A percentile compares a stretch with the other conserved stretches of the same genome.
Conservation (phyloP, 2,113 vertebrate genomes). For the Indri indri region DNA sequence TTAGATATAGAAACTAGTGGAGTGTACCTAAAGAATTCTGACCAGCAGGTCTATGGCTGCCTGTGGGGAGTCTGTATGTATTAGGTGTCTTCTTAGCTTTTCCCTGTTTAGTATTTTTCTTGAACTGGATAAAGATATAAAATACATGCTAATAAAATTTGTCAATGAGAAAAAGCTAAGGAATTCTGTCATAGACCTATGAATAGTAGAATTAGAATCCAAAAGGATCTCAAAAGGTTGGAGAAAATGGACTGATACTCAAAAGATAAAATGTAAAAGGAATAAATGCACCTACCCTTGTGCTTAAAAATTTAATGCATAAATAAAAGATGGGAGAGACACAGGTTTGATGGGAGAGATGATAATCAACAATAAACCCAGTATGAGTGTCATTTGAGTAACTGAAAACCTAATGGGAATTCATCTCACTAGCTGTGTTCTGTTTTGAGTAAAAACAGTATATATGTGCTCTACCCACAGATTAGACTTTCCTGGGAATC, state of each 20-base stretch:
- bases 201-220: background rate
- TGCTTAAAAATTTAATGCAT: background rate
- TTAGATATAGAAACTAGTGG: background rate
- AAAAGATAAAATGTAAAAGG: background rate
- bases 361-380: background rate
- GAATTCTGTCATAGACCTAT: background rate
- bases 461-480: background rate
- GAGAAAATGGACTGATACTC: background rate
- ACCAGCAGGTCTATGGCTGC: background rate
- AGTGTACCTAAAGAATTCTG: background rate
- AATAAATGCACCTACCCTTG: background rate
- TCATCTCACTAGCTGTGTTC: background rate
- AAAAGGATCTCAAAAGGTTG: background rate
- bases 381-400: background rate
- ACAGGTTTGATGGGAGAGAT: background rate
- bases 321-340: background rate
- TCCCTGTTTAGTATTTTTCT: background rate
- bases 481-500: background rate
- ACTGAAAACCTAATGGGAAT: background rate
- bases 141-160: background rate
- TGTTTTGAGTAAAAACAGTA: background rate
- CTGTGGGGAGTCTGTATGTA: background rate
- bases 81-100: background rate
- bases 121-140: background rate
- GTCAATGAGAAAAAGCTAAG: background rate